Percentiles rank a stretch among this genome's conserved stretches.
phyloP scores from a whole-genome alignment of 2,113 vertebrate species.

The Psittacara wagleri region DNA sequence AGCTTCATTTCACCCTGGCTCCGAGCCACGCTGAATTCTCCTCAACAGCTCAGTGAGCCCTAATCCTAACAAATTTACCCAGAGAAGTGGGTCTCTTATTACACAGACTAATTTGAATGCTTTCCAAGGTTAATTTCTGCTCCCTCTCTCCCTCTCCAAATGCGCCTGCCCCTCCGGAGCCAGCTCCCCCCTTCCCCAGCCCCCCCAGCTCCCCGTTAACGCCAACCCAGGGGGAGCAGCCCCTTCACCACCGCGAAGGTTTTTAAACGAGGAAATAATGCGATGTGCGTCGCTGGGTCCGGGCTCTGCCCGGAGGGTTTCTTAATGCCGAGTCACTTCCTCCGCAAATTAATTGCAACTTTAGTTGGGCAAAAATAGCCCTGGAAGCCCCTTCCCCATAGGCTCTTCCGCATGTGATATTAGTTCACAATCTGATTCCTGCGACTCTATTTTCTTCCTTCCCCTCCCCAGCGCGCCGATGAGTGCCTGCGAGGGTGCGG shows the following conservation, averaged over 20 bases:
- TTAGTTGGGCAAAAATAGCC: slow-evolving; percentile 35
- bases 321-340: slow-evolving; percentile 57
- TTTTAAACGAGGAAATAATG: slow-evolving; percentile 71
- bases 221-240: neutral
- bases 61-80: slow-evolving; percentile 77
- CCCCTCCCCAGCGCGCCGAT: neutral
- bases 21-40: slow-evolving; percentile 61
- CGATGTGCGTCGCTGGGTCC: slow-evolving; percentile 5
- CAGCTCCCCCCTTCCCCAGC: neutral
- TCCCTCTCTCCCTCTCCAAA: slow-evolving; percentile 54
- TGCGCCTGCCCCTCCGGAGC: neutral
- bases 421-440: slow-evolving; percentile 40
- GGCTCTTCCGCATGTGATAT: slow-evolving; percentile 25
- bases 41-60: slow-evolving; percentile 72
- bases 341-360: slow-evolving; percentile 66
- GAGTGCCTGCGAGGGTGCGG: neutral
- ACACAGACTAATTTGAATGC: slow-evolving; percentile 71
- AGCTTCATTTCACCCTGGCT: slow-evolving; percentile 71
- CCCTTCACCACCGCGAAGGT: neutral
- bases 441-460: neutral
- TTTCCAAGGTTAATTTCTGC: slow-evolving; percentile 71
- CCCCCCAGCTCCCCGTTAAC: neutral
- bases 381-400: slow-evolving; percentile 55
- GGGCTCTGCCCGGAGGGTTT: slow-evolving; percentile 20
- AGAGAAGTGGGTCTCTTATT: slow-evolving; percentile 73